Base-by-base conservation (phyloP, 2,888 invertebrate genomes). In the Philhelius pedissequus region DNA sequence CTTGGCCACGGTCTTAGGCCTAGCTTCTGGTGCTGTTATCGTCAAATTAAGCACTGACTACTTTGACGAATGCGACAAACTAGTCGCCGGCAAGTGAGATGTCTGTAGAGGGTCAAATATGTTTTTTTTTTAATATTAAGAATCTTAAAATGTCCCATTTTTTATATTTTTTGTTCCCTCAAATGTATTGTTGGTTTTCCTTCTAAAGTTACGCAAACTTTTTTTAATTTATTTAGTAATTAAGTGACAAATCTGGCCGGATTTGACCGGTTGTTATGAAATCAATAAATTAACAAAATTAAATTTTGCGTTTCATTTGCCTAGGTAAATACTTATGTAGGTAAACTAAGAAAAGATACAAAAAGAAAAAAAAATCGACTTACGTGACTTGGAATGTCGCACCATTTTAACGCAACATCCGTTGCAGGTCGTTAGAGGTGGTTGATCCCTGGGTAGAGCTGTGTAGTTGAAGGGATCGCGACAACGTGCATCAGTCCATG, bases 391-490 rank as follows among this genome's bases (percentile, higher is more conserved):
- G 78, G 96, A 95, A 91, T 97, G 96, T 87, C 97, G 95, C 89
- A 98, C 97, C 96, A 98, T 97, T 93, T 98, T 98, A 80, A 98
- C 97, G 92, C 98, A 98, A 92, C 97, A 98, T 40, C 98, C 98
- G 90, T 97, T 95, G 91, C 98, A 98, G 32, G 96, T 96, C 94
- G 96, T 95, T 88, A 97, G 91, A 0, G 97, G 97, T 7, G 97
- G 97, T 91, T 97, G 97, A 91, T 97, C 96, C 68, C 96, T 93
- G 2, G 97, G 97, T 88, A 97, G 92, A 5, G 96, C 96, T 15
- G 97, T 97, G 92, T 97, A 97, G 92, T 98, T 97, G 93, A 97
- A 98, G 0, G 98, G 97, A 91, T 98, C 97, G 90, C 96, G 96
- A 91, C 98, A 98, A 87, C 97, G 93, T 25, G 95, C 94, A 92